phyloP scores from a whole-genome alignment of 2,797 vertebrate genomes.

The Poecilia velifera region DNA sequence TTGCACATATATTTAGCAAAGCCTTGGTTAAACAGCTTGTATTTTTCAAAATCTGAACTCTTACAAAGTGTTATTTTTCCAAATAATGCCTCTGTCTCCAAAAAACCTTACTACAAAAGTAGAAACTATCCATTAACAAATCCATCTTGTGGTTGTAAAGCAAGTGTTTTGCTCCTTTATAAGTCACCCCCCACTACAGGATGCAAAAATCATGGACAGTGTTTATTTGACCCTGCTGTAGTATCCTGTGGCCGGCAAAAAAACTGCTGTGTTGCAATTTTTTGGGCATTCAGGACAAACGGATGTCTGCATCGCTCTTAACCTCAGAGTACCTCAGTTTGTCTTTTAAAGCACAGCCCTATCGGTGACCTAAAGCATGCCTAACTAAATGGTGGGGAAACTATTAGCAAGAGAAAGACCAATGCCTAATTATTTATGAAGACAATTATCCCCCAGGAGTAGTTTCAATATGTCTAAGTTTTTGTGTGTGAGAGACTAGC shows the following conservation, averaged over 20 bases:
- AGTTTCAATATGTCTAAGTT: constrained; percentile 5
- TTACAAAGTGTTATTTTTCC: not conserved
- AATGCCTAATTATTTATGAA: constrained; percentile 64
- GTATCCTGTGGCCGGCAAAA: constrained; percentile 38
- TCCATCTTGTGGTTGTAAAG: not conserved
- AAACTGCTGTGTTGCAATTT: constrained; percentile 25
- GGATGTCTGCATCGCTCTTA: constrained; percentile 43
- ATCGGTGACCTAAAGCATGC: constrained; percentile 42
- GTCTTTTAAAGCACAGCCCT: constrained; percentile 35
- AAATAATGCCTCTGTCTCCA: not conserved
- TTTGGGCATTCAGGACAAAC: constrained; percentile 31
- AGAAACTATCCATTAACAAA: not conserved
- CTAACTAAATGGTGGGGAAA: constrained; percentile 30
- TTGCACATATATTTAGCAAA: not conserved
- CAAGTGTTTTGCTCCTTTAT: not conserved
- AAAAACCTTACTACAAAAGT: not conserved
- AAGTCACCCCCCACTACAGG: not conserved
- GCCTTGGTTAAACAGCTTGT: not conserved
- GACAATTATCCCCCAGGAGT: constrained; percentile 55
- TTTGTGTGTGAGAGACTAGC: constrained; percentile 16
- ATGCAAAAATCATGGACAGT: not conserved
- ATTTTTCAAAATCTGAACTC: not conserved
- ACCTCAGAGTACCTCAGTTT: constrained; percentile 58
- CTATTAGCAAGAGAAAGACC: constrained; percentile 52
- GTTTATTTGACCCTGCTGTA: constrained; percentile 27